Evolutionary conservation across 2,888 invertebrate species (phyloP), one percentile per base, ranked within the genome.

Genomic region (Drosophila mayaguana): DNA sequence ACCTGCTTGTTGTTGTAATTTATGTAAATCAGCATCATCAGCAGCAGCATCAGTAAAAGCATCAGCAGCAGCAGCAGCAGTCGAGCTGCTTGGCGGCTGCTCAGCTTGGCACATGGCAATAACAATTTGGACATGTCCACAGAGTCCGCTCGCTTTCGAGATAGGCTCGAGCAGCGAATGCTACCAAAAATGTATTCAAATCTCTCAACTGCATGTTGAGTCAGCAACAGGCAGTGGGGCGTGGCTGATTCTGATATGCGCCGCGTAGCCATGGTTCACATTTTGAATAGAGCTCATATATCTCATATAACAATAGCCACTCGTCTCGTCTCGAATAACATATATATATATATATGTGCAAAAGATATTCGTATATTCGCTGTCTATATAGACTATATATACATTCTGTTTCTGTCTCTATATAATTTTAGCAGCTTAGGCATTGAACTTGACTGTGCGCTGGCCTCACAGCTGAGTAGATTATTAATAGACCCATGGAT

Each of bases 131-230:
- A 56, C 38, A 57, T 28, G 64, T 62, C 54, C 71, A 59, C 38
- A 54, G 45, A 62, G 46, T 59, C 42, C 53, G 28, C 16, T 38
- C 36, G 42, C 57, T 36, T 46, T 38, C 36, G 40, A 61, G 50
- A 60, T 62, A 72, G 66, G 72, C 72, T 43, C 72, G 55, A 62
- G 43, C 50, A 4, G 3, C 42, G 51, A 62, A 65, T 66, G 71
- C 83, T 89, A 79, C 84, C 88, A 81, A 85, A 87, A 89, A 90
- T 78, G 76, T 90, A 89, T 89, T 83, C 77, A 89, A 89, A 88
- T 87, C 78, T 55, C 22, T 78, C 73, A 74, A 84, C 78, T 81
- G 81, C 74, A 38, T 28, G 51, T 43, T 54, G 51, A 36, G 36
- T 51, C 25, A 42, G 42, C 62, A 16, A 53, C 46, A 32, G n/a